phyloP scores from a whole-genome alignment of 2,888 invertebrate species.

The Neuroscelio doddi region DNA sequence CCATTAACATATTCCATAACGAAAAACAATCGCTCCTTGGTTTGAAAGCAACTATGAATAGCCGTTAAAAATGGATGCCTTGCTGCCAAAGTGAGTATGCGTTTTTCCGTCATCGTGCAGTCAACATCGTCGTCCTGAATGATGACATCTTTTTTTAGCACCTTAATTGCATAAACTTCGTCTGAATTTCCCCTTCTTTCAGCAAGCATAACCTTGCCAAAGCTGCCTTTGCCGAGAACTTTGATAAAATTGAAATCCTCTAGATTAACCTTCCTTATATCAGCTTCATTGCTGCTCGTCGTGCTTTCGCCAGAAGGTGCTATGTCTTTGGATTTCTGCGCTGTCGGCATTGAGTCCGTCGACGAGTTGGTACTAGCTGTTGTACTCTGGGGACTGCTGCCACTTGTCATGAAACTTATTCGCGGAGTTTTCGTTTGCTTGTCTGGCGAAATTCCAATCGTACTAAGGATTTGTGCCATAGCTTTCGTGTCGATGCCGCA shows the following conservation, averaged over 20 bases:
- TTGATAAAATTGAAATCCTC: slow-evolving; percentile 98
- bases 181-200: slow-evolving; percentile 91
- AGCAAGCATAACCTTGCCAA: slow-evolving; percentile 99
- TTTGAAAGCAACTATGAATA: slow-evolving; percentile 97
- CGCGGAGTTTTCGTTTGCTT: slow-evolving; percentile 77
- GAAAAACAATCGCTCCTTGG: slow-evolving; percentile 95
- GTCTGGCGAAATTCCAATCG: slow-evolving; percentile 92
- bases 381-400: slow-evolving; percentile 10
- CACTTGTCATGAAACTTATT: slow-evolving; percentile 58
- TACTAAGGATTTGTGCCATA: slow-evolving; percentile 94
- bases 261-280: slow-evolving; percentile 78
- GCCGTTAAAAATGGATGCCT: slow-evolving; percentile 98
- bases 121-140: slow-evolving; percentile 99
- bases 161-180: slow-evolving; percentile 91
- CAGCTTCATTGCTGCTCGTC: slow-evolving; percentile 45
- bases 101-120: slow-evolving; percentile 98
- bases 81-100: slow-evolving; percentile 96
- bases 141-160: slow-evolving; percentile 97
- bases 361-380: slow-evolving; percentile 12
- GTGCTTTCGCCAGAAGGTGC: slow-evolving; percentile 30
- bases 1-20: slow-evolving; percentile 99
- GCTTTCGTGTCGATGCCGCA: slow-evolving; percentile 98
- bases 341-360: slow-evolving; percentile 16
- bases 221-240: slow-evolving; percentile 98
- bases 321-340: slow-evolving; percentile 25